Conservation (phyloP, 35 echinoderm and acorn worm genomes). For the Patiria miniata region DNA sequence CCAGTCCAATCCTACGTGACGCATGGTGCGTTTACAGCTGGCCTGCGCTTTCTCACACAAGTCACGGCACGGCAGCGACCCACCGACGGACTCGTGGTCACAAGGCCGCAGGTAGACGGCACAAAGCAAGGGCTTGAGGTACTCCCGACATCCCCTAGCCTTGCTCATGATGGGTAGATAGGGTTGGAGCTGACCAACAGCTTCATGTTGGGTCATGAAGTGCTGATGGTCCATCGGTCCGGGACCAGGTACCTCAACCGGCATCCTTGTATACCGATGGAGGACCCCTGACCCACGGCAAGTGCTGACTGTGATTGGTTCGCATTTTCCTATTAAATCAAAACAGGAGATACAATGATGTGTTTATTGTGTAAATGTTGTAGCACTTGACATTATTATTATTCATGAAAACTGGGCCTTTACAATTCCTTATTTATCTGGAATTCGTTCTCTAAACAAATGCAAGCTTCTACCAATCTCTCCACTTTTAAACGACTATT, state of each 20-base stretch:
- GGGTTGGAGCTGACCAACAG: background rate
- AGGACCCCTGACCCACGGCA: background rate
- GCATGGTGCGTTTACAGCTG: background rate
- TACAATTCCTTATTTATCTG: no score
- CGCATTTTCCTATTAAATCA: background rate
- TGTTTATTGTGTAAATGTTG: no score
- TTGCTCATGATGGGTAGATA: background rate
- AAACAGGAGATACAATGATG: no score
- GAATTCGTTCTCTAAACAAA: no score
- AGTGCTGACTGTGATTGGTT: background rate
- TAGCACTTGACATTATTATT: no score
- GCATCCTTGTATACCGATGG: background rate
- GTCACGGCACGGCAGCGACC: background rate
- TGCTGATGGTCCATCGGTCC: background rate
- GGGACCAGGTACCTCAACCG: background rate
- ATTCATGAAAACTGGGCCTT: no score
- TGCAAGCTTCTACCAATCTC: no score
- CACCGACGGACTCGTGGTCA: background rate
- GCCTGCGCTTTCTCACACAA: background rate
- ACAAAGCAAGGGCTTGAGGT: background rate
- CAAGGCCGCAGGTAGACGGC: background rate
- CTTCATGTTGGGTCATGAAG: background rate
- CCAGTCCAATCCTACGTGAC: background rate
- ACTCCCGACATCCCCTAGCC: background rate
- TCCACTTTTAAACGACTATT: no score